Base-by-base conservation (phyloP, 2,113 vertebrate species). In the Colaptes auratus region DNA sequence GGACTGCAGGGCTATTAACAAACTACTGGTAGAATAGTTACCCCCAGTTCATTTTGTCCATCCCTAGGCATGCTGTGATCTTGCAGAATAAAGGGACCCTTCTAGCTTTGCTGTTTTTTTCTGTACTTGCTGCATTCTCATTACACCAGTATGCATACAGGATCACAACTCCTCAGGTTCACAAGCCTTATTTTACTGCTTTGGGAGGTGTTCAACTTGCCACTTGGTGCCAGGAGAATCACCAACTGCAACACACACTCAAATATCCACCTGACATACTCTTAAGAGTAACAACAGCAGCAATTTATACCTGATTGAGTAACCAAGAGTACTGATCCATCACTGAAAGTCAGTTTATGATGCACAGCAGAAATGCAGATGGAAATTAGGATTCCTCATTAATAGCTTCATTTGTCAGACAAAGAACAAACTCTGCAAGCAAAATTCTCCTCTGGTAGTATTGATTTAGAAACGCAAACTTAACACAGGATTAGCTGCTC, bases 381-480 rank as follows among this genome's bases (percentile, higher is more conserved):
- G 1, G 24, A 92, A 89, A 85, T 70, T 9, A 77, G 27, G 64
- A 88, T 70, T 82, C 21, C 11, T 58, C 48, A 39, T 76, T 77
- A 76, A 33, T 21, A 52, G 42, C 19, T 88, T 80, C 13, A 58
- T 88, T 85, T 77, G 7, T 83, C 56, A 86, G 65, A 77, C 60
- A 82, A 0, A 25, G 52, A 82, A 84, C 46, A 82, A 94, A 82
- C 5, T 69, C 74, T 35, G 23, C 36, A 86, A 91, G 71, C 17
- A 81, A 74, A 89, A 88, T 35, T 74, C 81, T 94, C 56, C 72
- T 90, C 70, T 75, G 7, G 69, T 65, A 71, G 23, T 33, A 84
- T 59, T 35, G 73, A 94, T 82, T 92, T 82, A 88, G 11, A 91
- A 86, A 89, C 30, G 24, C 14, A 91, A 85, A 91, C 31, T 89